These are phyloP conservation scores for Epinephelus lanceolatus DNA, from an alignment of 2,113 vertebrate genomes.

Conservation along the genomic window DNA sequence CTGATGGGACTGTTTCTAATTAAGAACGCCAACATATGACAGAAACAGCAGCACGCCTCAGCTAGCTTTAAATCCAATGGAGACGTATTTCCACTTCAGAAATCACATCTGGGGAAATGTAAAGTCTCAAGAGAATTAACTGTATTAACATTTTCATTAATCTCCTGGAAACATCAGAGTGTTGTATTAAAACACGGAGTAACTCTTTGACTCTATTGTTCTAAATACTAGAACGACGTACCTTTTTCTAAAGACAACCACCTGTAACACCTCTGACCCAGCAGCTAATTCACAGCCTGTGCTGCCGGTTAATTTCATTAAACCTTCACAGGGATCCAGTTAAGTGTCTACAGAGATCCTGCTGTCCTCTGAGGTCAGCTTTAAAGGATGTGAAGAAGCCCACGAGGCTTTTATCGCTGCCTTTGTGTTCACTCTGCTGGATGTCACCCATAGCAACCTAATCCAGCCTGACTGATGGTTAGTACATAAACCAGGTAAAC, in stretches of 20 bases:
- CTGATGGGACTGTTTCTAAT: not conserved
- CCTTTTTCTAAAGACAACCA: no score
- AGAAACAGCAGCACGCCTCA: not conserved
- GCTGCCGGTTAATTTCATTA: constrained; percentile 44
- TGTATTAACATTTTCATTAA: not conserved
- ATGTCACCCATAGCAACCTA: no score
- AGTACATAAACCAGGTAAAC: no score
- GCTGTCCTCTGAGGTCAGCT: constrained; percentile 31
- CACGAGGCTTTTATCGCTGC: not conserved
- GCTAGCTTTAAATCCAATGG: not conserved
- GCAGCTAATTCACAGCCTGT: not conserved
- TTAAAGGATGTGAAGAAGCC: constrained; percentile 36
- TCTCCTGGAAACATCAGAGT: no score
- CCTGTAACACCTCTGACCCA: not conserved
- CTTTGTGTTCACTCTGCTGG: no score
- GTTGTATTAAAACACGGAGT: no score
- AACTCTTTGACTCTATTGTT: no score
- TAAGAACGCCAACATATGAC: not conserved
- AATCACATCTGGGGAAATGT: constrained; percentile 7
- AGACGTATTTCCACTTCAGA: not conserved
- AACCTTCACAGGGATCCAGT: not conserved
- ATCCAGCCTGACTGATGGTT: no score
- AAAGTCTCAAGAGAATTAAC: not conserved
- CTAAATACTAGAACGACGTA: no score
- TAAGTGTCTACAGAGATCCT: not conserved